phyloP scores from a whole-genome alignment of 2,888 invertebrate species.

The Gasteruption jaculator region DNA sequence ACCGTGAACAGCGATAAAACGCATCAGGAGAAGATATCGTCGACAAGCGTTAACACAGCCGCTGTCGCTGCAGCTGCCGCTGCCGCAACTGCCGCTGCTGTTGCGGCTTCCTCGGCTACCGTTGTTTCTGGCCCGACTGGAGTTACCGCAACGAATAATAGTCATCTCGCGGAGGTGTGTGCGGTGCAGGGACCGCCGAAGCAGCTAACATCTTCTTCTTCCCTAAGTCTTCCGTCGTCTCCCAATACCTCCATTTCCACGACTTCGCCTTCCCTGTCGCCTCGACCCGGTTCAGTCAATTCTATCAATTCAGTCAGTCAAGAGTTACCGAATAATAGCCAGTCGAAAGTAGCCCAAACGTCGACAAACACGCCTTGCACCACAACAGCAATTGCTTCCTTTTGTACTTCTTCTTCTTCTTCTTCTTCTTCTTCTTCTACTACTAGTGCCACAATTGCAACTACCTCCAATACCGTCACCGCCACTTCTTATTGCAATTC shows the following conservation, averaged over 20 bases:
- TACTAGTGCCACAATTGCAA: slow-evolving; percentile 37
- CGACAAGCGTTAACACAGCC: slow-evolving; percentile 22
- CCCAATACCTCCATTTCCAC: slow-evolving; percentile 44
- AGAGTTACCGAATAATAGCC: slow-evolving; percentile 35
- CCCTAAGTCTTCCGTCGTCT: slow-evolving; percentile 46
- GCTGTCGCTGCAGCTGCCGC: slow-evolving; percentile 25
- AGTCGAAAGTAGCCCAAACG: slow-evolving; percentile 44
- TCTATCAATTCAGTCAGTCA: slow-evolving; percentile 43
- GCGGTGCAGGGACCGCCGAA: slow-evolving; percentile 51
- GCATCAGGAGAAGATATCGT: slow-evolving; percentile 41
- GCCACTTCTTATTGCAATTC: slow-evolving; percentile 37
- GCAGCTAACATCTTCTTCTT: slow-evolving; percentile 50
- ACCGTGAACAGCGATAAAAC: slow-evolving; percentile 37
- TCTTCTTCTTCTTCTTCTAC: slow-evolving; percentile 27
- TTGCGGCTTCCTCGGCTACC: slow-evolving; percentile 31
- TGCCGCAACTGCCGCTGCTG: slow-evolving; percentile 28
- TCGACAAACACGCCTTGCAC: slow-evolving; percentile 31
- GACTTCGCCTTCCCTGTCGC: slow-evolving; percentile 44
- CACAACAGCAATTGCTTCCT: slow-evolving; percentile 33
- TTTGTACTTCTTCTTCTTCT: slow-evolving; percentile 12
- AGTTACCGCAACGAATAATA: slow-evolving; percentile 45
- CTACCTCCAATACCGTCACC: too few species aligned
- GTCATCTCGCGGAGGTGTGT: slow-evolving; percentile 51
- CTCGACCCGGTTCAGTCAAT: slow-evolving; percentile 44
- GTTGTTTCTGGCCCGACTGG: slow-evolving; percentile 38